Base-by-base conservation (phyloP, 2,888 invertebrate genomes). In the Aricia artaxerxes region DNA sequence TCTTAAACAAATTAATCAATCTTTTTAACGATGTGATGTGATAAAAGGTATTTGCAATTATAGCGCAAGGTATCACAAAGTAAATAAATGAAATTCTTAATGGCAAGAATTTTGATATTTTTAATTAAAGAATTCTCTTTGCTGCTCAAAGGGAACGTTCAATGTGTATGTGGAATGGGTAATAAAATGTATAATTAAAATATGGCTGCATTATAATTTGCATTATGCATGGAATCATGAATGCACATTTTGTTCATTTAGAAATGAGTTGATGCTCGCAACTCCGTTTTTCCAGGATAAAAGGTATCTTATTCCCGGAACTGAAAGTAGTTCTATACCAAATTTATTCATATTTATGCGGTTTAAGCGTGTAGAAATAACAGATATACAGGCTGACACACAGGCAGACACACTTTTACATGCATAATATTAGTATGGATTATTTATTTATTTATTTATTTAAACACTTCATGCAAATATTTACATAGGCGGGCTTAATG, bases 91-190 rank as follows among this genome's bases (percentile, higher is more conserved):
- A 64, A 64, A 31, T 64, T 64, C 64, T 9, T 64, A 64, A 64
- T 61, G 24, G 64, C 64, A 64, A 64, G 31, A 64, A 64, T 64
- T 64, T 31, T 9, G 64, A 31, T 64, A 64, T 64, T 64, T 64
- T 64, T 64, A 64, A 64, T 64, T 64, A 64, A 31, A 31, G 31
- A 64, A 31, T 64, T 24, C 31, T 64, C 31, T 31, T 31, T 64
- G 24, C 24, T 31, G 9, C 6, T 24, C 24, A 61, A 61, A 24
- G 64, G 31, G 31, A 64, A 64, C 24, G 24, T 31, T 64, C 64
- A 64, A 64, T 64, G 9, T 64, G 61, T 64, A 31, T 64, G 64
- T 64, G 64, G 31, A 64, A 64, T 64, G 64, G 64, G 3, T 64
- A 64, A 31, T 64, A 64, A 24, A 64, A 31, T 31, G n/a, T 64